Conservation (phyloP, 2,113 vertebrate species). For the Typhlomys cinereus region DNA sequence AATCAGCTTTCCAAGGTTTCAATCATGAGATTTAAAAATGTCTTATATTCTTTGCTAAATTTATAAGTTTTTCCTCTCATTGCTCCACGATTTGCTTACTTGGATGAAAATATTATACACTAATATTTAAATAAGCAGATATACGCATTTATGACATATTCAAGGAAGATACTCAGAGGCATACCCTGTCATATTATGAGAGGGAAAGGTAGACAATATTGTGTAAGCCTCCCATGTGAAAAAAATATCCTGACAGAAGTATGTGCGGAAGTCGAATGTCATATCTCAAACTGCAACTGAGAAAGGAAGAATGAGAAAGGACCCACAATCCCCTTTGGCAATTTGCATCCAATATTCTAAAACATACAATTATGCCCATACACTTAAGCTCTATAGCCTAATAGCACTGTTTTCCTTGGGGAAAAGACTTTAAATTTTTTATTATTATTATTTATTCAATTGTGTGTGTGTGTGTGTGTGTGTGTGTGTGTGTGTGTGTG, state of each 20-base stretch:
- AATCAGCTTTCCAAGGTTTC: no score
- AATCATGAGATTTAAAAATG: no score
- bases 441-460: no score
- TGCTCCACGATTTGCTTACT: no score
- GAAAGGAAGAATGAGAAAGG: neutral
- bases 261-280: neutral
- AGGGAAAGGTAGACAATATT: neutral
- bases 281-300: neutral
- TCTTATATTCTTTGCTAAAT: no score
- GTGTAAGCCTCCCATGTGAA: neutral
- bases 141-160: neutral
- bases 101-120: no score
- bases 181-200: no score
- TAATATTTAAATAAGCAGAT: no score
- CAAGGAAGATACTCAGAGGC: neutral
- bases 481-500: no score
- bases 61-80: no score
- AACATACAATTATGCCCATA: neutral
- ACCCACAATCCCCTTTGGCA: no score
- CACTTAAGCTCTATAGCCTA: neutral
- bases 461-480: no score
- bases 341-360: neutral
- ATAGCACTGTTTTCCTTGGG: neutral
- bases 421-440: neutral
- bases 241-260: neutral